Evolutionary conservation across 2,113 vertebrate species (phyloP), one percentile per base, ranked within the genome.

Genomic region (Apaloderma vittatum): DNA sequence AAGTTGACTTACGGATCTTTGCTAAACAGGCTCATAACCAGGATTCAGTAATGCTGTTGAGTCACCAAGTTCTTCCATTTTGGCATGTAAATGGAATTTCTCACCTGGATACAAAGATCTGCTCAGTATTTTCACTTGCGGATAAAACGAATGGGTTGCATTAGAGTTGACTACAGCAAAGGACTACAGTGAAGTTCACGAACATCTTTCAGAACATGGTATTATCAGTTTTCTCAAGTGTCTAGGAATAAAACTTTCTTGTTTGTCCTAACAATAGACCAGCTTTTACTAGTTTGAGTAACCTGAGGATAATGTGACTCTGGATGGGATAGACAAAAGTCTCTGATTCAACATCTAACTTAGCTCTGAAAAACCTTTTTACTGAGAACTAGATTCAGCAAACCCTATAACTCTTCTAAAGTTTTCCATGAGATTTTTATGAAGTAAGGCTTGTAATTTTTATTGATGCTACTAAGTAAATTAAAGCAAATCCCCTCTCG

Each of bases 251-350:
- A 27, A 30, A 43, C 15, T 17, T 27, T 30, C 3, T 22, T 26
- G 59, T 66, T 15, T 54, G 40, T 30, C 9, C 3, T 62, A 19
- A 66, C 4, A 2, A 58, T 2, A 46, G 59, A 15, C 27, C 75
- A 36, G 34, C 40, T 40, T 18, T 87, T 34, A 15, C 46, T 36
- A 46, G 9, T 88, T 32, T 57, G 75, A n/a, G 36, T 79, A 63
- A 10, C 68, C 58, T 30, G 70, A 55, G 43, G 59, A 27, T 34
- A 65, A 29, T 0, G 0, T 57, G 67, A 19, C n/a, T 0, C 21
- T 71, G 52, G 16, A 32, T 0, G 0, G 20, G 58, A 3, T 36
- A 71, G 59, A 40, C 5, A 46, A 83, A 73, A 40, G 21, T 23
- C 36, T 66, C 59, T 46, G 49, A 83, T 22, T 52, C 49, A 74